phyloP scores from a whole-genome alignment of 2,797 vertebrate genomes.

The Enteromius anoplus region DNA sequence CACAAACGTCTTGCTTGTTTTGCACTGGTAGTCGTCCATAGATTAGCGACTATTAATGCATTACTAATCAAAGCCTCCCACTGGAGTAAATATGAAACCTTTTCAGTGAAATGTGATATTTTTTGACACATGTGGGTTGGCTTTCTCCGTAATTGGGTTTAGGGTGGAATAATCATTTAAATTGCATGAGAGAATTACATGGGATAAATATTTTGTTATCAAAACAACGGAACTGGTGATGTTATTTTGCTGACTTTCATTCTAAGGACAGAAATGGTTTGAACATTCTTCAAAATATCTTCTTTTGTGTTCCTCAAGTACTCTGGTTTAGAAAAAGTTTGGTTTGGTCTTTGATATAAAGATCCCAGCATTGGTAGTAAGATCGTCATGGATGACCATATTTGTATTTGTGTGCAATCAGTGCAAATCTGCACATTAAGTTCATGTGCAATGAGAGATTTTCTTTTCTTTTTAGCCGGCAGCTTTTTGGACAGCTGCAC shows the following conservation, averaged over 20 bases:
- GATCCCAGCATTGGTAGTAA: not conserved
- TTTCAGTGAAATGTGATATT: not conserved
- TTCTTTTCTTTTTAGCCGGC: slow-evolving; percentile 40
- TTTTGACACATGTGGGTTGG: slow-evolving; percentile 9
- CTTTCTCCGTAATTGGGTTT: not conserved
- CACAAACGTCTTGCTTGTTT: slow-evolving; percentile 56
- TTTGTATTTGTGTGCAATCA: not conserved
- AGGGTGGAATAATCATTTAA: slow-evolving; percentile 5
- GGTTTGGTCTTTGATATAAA: not conserved
- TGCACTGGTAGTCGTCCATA: not conserved
- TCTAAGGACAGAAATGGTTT: not conserved
- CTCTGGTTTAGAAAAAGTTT: not conserved
- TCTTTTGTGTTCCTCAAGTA: slow-evolving; percentile 1
- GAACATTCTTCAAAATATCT: not conserved
- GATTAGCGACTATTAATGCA: slow-evolving; percentile 7
- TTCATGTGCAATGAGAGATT: slow-evolving; percentile 33
- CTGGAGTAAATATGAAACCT: not conserved
- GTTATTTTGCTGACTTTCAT: not conserved
- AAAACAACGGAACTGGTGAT: not conserved
- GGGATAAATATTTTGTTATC: not conserved
- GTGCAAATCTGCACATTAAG: not conserved
- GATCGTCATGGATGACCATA: not conserved
- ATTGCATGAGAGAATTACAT: not conserved
- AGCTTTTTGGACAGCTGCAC: slow-evolving; percentile 58
- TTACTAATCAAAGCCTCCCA: not conserved